Conservation (phyloP, 2,888 invertebrate genomes). For the Drosophila robusta region DNA sequence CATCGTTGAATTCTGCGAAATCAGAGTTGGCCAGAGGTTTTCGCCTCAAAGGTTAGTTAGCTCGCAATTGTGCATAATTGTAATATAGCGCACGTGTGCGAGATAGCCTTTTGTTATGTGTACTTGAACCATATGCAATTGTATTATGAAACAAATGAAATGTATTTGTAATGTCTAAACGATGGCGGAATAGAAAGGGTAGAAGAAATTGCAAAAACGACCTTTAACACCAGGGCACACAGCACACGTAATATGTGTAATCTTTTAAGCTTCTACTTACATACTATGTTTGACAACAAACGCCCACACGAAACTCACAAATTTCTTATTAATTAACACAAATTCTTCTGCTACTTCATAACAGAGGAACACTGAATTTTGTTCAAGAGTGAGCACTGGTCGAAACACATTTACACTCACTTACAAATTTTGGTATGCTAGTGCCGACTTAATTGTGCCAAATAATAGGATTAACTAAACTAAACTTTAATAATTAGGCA, state of each 20-base stretch:
- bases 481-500: constrained; percentile 61
- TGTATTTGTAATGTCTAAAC: constrained; percentile 9
- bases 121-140: constrained; percentile 34
- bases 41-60: constrained; percentile 15
- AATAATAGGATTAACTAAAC: constrained; percentile 63
- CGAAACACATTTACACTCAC: constrained; percentile 14
- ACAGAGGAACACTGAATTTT: constrained; percentile 3
- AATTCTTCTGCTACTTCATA: constrained; percentile 6
- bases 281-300: constrained; percentile 47
- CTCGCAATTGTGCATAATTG: constrained; percentile 5
- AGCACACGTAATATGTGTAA: not conserved
- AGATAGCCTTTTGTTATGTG: constrained; percentile 13
- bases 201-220: not conserved
- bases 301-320: constrained; percentile 20
- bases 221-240: not conserved
- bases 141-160: constrained; percentile 56
- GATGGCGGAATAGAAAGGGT: not conserved
- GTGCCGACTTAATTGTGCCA: constrained; percentile 37
- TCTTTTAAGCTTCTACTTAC: constrained; percentile 1
- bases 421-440: constrained; percentile 48
- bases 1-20: constrained; percentile 38
- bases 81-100: constrained; percentile 38
- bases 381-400: not conserved
- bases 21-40: constrained; percentile 13
- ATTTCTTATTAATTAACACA: constrained; percentile 7